phyloP scores from a whole-genome alignment of 30 jellyfish, hydroid and myxozoan species.

The Cassiopea xamachana region DNA sequence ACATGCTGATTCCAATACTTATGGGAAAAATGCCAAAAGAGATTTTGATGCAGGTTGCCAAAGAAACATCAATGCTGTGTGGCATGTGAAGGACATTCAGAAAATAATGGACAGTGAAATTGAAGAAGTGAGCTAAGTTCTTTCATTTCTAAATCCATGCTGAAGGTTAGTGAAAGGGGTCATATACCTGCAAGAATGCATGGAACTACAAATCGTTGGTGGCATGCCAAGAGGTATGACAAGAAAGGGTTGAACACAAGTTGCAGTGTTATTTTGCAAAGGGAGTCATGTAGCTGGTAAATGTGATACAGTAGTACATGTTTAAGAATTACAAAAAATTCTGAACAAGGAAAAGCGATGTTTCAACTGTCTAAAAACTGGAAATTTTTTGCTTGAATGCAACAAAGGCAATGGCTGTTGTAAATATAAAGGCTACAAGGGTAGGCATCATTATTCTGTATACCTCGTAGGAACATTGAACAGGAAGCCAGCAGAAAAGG shows the following conservation, averaged over 20 bases:
- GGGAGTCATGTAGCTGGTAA: not conserved
- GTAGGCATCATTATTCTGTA: not conserved
- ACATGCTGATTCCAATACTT: not conserved
- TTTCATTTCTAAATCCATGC: not conserved
- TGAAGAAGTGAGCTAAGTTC: not conserved
- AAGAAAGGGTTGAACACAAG: not conserved
- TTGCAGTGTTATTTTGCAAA: not conserved
- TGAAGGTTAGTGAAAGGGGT: not conserved
- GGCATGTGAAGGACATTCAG: not conserved
- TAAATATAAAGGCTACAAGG: constrained; percentile 6
- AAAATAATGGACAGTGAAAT: not conserved
- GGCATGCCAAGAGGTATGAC: not conserved
- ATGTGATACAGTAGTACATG: not conserved
- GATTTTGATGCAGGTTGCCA: not conserved
- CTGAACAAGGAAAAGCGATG: constrained; percentile 28
- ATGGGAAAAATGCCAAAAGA: not conserved
- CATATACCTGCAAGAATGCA: not conserved
- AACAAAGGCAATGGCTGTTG: not conserved
- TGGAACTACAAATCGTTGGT: not conserved
- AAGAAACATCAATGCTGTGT: not conserved
- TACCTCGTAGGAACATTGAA: not conserved
- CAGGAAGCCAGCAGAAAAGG: not conserved
- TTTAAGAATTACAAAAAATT: not conserved
- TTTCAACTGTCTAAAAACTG: constrained; percentile 7
- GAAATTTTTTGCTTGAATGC: not conserved